Evolutionary conservation across 2,888 invertebrate genomes (phyloP).

Genomic region (Conistra vaccinii): DNA sequence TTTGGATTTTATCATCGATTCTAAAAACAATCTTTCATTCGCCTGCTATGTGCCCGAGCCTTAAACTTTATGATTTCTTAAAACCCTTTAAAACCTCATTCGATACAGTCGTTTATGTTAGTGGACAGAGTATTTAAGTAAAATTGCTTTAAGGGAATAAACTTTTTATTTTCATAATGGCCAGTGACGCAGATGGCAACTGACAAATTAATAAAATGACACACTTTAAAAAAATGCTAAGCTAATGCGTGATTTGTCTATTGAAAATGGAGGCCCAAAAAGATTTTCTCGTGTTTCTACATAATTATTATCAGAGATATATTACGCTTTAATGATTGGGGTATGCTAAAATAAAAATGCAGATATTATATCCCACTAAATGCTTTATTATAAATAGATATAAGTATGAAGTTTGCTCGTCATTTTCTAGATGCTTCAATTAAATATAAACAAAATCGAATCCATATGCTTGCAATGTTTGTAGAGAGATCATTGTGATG

Average conservation of each 20-base stretch:
- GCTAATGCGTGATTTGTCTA: neutral
- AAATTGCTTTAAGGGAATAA: neutral
- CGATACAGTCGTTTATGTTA: neutral
- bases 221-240: neutral
- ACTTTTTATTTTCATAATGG: neutral
- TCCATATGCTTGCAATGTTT: slow-evolving; percentile 65
- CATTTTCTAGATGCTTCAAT: slow-evolving; percentile 71
- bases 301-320: neutral
- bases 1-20: neutral
- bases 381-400: slow-evolving; percentile 71
- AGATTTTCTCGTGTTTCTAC: neutral
- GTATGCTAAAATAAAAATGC: slow-evolving; percentile 49
- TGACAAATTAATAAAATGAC: neutral
- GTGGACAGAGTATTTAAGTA: neutral
- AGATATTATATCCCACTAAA: slow-evolving; percentile 68
- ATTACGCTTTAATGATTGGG: neutral
- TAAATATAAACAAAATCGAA: slow-evolving; percentile 55
- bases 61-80: neutral
- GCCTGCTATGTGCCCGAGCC: neutral
- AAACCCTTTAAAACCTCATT: slow-evolving; percentile 1
- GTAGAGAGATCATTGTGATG: slow-evolving; percentile 62
- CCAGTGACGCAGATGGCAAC: neutral
- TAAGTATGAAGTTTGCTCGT: slow-evolving; percentile 70
- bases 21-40: neutral
- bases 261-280: neutral